Base-by-base conservation (phyloP, 2,888 invertebrate species). In the Orgyia antiqua region DNA sequence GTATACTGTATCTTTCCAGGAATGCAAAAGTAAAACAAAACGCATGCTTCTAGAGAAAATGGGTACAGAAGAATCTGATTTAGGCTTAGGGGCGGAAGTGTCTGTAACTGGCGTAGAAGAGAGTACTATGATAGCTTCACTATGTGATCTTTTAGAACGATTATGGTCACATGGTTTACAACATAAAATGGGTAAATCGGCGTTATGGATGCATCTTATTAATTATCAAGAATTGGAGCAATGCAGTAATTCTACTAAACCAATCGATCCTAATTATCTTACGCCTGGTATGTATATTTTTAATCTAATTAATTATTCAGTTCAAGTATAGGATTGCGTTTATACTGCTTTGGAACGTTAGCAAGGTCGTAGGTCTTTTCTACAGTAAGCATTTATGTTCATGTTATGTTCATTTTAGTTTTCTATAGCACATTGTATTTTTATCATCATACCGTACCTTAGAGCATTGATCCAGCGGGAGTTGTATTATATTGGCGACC, bases 31-130 rank as follows among this genome's bases (percentile, higher is more conserved):
- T 29, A 94, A 98, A 89, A 99, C 99, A 1, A 99, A 99, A 83
- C 89, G 98, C 48, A 98, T 99, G 97, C 87, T 99, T 18, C 91
- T 99, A n/a, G 98, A 98, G 64, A 99, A 99, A 87, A 94, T 99
- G 94, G 99, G 99, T 1, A 94, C 93, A 3, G 99, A 99, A 87
- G 99, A 98, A 6, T 94, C 96, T 1, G 97, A 97, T 27, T 79
- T 99, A 41, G 98, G 98, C 8, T 94, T 98, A 44, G 93, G 93
- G 21, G 93, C 93, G 24, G 95, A 96, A 60, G 88, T 90, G 2
- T 88, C 89, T 1, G 75, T 90, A 39, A 88, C 88, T 0, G 92
- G 91, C 26, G 93, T 97, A 0, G 99, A 99, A 79, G 99, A 99
- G 73, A 99, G 97, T 67, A 99, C 99, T 0, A 88, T 99, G 55